These are phyloP conservation scores for Mesoligia furuncula DNA, from an alignment of 2,888 invertebrate species.

Conservation along the genomic window DNA sequence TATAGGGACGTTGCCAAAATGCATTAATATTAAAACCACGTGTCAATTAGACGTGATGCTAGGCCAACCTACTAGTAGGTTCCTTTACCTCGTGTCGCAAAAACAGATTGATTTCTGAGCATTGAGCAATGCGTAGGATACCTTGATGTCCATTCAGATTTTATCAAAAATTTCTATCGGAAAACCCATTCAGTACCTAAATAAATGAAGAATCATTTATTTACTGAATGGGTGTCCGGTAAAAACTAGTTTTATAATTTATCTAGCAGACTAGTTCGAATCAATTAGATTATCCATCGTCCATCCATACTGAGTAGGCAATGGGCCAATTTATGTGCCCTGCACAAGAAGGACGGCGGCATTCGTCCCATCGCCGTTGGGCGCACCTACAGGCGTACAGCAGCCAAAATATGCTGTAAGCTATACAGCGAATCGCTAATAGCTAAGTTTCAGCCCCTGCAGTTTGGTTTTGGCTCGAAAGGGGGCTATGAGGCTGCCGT, in stretches of 20 bases:
- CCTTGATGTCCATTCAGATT: not conserved
- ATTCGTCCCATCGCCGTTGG: too few species aligned
- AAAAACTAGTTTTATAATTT: conserved; percentile 27
- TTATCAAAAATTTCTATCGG: too few species aligned
- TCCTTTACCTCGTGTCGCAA: not conserved
- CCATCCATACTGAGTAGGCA: not conserved
- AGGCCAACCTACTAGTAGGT: conserved; percentile 29
- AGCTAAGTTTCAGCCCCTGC: too few species aligned
- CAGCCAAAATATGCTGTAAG: too few species aligned
- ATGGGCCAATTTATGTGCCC: not conserved
- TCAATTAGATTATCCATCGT: conserved; percentile 22
- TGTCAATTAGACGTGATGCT: conserved; percentile 45
- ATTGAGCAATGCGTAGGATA: not conserved
- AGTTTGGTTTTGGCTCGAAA: too few species aligned
- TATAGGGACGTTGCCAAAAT: conserved; percentile 40
- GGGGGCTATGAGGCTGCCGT: too few species aligned
- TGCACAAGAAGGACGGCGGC: too few species aligned
- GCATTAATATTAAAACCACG: conserved; percentile 66
- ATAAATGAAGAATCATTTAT: too few species aligned
- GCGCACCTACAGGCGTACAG: too few species aligned
- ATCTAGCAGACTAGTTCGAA: conserved; percentile 15
- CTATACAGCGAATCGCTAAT: too few species aligned
- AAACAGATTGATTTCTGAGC: conserved; percentile 1
- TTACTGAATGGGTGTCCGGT: not conserved
- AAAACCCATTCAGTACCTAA: too few species aligned